Base-by-base conservation (phyloP, 2,888 invertebrate genomes). In the Dysmachus trigonus region DNA sequence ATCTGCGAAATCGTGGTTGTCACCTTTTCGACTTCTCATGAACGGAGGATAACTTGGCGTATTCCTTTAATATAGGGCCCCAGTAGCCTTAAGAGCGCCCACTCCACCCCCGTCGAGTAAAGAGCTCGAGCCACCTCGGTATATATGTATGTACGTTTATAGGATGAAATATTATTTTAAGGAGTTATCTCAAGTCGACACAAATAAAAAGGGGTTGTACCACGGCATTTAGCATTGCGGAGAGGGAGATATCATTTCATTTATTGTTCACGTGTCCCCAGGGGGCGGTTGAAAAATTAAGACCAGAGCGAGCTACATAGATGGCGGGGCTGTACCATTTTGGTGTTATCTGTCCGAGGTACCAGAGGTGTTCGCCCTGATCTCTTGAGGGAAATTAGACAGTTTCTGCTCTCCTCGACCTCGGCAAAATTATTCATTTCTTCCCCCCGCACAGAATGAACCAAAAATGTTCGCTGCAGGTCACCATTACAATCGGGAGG, bases 251-350 rank as follows among this genome's bases (percentile, higher is more conserved):
- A 87, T 86, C 87, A 87, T 87, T 87, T 87, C 87, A 86, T 86
- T 87, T 87, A 86, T 88, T 88, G 87, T 87, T 88, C 87, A 88
- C 87, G 87, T 87, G 86, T 88, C 88, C 88, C 88, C 87, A 85
- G 88, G 86, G 88, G 88, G 88, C 86, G 88, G 87, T 88, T 87
- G 86, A 87, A 87, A 87, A 88, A 87, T 88, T 87, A 83, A 83
- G 83, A 83, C 38, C 72, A 41, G 30, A 51, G 33, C 83, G 27
- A 72, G 38, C 72, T 72, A n/a, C n/a, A n/a, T n/a, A n/a, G n/a
- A n/a, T n/a, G 22, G 27, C 73, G 35, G 53, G 33, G 72, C 72
- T 38, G 71, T 72, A 41, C 35, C 71, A 83, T 72, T 83, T 83
- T 27, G 41, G 72, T 72, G 72, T 72, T 83, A 81, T 72, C 72